Evolutionary conservation across 1,140 invertebrate genomes (phyloP), one percentile per base, ranked within the genome.

Genomic region (Nomia melanderi): DNA sequence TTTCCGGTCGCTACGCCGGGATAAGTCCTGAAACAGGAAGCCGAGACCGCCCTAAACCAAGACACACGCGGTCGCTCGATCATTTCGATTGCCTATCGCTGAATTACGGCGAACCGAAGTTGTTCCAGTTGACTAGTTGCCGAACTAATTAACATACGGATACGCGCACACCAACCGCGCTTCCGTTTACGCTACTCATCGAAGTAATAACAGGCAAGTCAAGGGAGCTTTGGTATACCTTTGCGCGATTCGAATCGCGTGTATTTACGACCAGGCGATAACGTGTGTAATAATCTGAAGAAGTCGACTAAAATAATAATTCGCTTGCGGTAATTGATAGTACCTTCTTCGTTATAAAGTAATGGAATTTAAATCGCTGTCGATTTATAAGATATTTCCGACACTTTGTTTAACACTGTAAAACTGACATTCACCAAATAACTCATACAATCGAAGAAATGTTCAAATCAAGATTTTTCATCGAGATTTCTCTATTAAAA

Each of bases 131-230:
- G 3, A 36, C 23, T 53, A 73, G 70, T 73, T 73, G 36, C 59
- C 27, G 17, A 63, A 73, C 23, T 73, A 63, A 64, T 73, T 73
- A 73, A 73, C 59, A 73, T 73, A 73, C 70, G 57, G 44, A 73
- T 53, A 64, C 41, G 31, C 17, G 23, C 6, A n/a, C 11, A 8
- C 20, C n/a, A n/a, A 17, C 41, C 17, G 41, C 11, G 36, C 36
- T 64, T 54, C 59, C 59, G 70, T 64, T 64, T 64, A 41, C 70
- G 29, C 63, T 73, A 53, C 59, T 39, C 59, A 39, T 73, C 59
- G 59, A 63, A 63, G 57, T 72, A 72, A 72, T 72, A 72, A 60
- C 59, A 17, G 59, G 7, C 57, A 9, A 59, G 50, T 44, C 59
- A n/a, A 44, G 31, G 50, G 33, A 41, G n/a, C n/a, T n/a, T 23